A percentile compares a stretch with the other conserved stretches of the same genome.
Conservation (phyloP, 2,888 invertebrate genomes). For the Cybosia mesomella region DNA sequence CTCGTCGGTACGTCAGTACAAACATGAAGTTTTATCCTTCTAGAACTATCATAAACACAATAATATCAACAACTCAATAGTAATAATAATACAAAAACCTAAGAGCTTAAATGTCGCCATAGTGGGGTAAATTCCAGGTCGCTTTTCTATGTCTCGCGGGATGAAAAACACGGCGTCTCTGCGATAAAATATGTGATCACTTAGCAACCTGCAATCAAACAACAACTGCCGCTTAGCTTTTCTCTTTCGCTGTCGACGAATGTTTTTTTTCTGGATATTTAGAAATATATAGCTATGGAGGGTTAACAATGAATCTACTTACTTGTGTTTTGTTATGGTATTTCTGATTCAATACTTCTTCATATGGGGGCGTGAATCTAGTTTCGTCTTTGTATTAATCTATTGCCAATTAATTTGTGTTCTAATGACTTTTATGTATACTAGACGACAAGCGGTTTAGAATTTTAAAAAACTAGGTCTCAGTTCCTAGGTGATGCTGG, state of each 20-base stretch:
- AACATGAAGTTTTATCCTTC: too few relatives aligned
- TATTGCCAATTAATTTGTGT: neutral
- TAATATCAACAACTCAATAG: neutral
- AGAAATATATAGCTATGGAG: constrained; percentile 14
- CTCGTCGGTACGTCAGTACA: too few relatives aligned
- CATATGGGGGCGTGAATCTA: neutral
- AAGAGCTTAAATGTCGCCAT: constrained; percentile 41
- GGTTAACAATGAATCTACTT: constrained; percentile 7
- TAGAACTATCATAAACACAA: neutral
- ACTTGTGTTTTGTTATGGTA: constrained; percentile 2
- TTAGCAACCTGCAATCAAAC: constrained; percentile 85
- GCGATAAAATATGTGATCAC: constrained; percentile 84
- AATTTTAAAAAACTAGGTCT: too few relatives aligned
- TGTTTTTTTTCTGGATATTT: constrained; percentile 53
- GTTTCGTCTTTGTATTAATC: neutral
- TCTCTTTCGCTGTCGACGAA: constrained; percentile 66
- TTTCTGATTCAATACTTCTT: neutral
- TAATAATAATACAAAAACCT: constrained; percentile 39
- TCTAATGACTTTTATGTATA: too few relatives aligned
- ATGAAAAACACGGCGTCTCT: constrained; percentile 76
- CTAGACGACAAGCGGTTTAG: too few relatives aligned
- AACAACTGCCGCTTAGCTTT: constrained; percentile 71
- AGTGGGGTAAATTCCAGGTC: constrained; percentile 47
- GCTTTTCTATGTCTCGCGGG: constrained; percentile 53
- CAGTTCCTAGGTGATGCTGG: too few relatives aligned